Percentiles rank a stretch among this genome's conserved stretches.
Conservation (phyloP, 2,113 vertebrate species). For the Agelaius tricolor region DNA sequence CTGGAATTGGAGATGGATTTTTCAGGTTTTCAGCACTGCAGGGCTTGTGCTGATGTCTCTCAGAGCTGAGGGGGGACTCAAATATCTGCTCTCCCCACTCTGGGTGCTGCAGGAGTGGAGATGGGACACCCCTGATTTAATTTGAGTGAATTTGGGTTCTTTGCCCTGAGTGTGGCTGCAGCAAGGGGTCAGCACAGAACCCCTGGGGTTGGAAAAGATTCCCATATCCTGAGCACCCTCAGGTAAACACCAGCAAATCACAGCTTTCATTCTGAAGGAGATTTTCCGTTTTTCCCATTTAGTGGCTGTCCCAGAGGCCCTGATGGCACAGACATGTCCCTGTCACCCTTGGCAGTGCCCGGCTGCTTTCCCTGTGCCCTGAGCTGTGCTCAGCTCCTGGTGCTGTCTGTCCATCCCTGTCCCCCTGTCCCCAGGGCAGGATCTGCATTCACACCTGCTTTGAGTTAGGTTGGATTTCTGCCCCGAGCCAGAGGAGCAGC, state of each 20-base stretch:
- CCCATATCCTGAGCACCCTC: background rate
- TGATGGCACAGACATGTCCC: background rate
- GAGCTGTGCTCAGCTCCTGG: background rate
- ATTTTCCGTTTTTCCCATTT: fast-evolving
- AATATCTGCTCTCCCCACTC: background rate
- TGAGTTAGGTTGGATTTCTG: fast-evolving
- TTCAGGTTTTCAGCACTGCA: background rate
- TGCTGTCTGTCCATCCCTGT: background rate
- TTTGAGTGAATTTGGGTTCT: fast-evolving
- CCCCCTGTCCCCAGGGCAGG: background rate
- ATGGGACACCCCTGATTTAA: background rate
- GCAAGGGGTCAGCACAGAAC: fast-evolving
- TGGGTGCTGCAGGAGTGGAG: background rate
- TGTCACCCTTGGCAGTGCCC: background rate
- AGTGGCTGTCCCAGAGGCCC: background rate
- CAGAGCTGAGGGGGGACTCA: too few relatives aligned
- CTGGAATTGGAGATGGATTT: background rate
- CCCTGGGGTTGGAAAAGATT: fast-evolving
- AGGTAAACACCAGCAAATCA: too few relatives aligned
- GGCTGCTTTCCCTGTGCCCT: background rate
- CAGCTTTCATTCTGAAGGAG: background rate
- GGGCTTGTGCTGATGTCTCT: fast-evolving
- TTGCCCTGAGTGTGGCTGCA: background rate
- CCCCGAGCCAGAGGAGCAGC: background rate
- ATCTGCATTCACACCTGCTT: background rate